A percentile compares a stretch with the other conserved stretches of the same genome.
These are phyloP conservation scores for Salvelinus namaycush DNA, from an alignment of 2,113 vertebrate genomes.

Conservation along the genomic window DNA sequence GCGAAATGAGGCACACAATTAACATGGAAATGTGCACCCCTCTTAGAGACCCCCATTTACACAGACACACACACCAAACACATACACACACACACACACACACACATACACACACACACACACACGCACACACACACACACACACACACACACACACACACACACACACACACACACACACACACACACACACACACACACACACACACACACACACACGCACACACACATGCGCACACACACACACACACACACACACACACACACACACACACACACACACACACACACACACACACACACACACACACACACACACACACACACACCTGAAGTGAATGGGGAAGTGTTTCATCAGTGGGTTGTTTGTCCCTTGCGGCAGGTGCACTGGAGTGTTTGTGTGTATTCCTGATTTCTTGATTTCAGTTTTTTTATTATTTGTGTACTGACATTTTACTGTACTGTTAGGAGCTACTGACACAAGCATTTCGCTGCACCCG, in stretches of 20 bases:
- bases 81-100: too few relatives aligned
- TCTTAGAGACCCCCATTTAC: slow-evolving; percentile 54
- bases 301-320: slow-evolving; percentile 17
- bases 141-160: too few relatives aligned
- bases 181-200: too few relatives aligned
- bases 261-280: too few relatives aligned
- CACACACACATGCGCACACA: slow-evolving; percentile 12
- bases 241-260: too few relatives aligned
- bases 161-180: slow-evolving; percentile 21
- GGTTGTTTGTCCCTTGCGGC: slow-evolving; percentile 18
- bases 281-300: too few relatives aligned
- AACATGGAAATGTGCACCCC: slow-evolving; percentile 75
- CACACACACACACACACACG: slow-evolving; percentile 1
- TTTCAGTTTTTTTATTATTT: not conserved
- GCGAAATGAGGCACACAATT: slow-evolving; percentile 74
- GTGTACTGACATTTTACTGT: not conserved
- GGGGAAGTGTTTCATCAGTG: slow-evolving; percentile 46
- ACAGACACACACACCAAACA: too few relatives aligned
- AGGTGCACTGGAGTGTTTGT: slow-evolving; percentile 31
- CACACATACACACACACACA: slow-evolving; percentile 17
- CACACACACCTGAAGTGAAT: slow-evolving; percentile 36
- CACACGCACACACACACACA: slow-evolving; percentile 11
- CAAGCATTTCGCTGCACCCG: too few relatives aligned
- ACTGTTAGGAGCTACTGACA: too few relatives aligned
- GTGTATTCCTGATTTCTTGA: slow-evolving; percentile 6